Evolutionary conservation across 2,113 vertebrate genomes (phyloP), one percentile per base, ranked within the genome.

Genomic region (Egretta garzetta): DNA sequence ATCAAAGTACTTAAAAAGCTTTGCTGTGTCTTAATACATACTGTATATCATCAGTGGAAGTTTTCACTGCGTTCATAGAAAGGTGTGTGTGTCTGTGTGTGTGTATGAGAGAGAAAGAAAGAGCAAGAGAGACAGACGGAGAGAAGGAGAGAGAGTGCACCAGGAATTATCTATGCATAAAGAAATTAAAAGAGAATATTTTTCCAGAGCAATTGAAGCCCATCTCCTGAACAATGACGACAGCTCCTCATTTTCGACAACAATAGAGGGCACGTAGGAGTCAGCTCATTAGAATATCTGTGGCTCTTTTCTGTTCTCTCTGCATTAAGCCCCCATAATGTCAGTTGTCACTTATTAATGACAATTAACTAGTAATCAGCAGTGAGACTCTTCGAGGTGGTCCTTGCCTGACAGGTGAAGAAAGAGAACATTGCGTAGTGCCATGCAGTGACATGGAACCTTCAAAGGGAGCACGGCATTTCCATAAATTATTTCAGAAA

Each of bases 341-440:
- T 99, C 98, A 98, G 98, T 99, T 99, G 98, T 99, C 98, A 99
- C 98, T 99, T 99, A 99, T 98, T 99, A 98, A 98, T 98, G 98
- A 99, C 98, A 99, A 99, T 99, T 98, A 98, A 98, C 98, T 98
- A 98, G 98, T 98, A 98, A 98, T 98, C 98, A 98, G 98, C 98
- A 97, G 98, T 97, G 98, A 98, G 97, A 98, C 98, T 98, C 98
- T 98, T 98, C 97, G 98, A 98, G 98, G 98, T 98, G 98, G 98
- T 98, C 98, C 97, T 97, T 92, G 97, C 97, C 98, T 98, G 98
- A 98, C 98, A 98, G 98, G 98, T 98, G 98, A 98, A 98, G 97
- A 98, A 98, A 98, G 97, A 98, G 98, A 98, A 98, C 98, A 97
- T 93, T 95, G 98, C 97, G 81, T 96, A 97, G 98, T 97, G 98